Evolutionary conservation across 2,888 invertebrate genomes (phyloP).

Genomic region (Hedychridium roseum): DNA sequence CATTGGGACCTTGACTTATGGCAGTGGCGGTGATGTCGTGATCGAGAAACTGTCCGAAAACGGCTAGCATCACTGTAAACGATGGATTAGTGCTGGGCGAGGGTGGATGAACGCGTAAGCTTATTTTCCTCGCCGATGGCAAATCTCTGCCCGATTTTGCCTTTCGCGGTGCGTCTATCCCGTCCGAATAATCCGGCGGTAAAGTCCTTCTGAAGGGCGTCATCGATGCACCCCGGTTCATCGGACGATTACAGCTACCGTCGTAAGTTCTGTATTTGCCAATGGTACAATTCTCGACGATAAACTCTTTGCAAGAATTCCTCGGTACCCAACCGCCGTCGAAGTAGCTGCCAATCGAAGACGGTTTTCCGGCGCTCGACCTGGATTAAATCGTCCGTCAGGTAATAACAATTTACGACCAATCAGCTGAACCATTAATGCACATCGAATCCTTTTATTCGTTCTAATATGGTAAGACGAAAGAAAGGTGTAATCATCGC

Average conservation of each 20-base stretch:
- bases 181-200: conserved; percentile 80
- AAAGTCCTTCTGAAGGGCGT: conserved; percentile 79
- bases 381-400: no score
- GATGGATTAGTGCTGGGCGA: conserved; percentile 77
- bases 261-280: conserved; percentile 72
- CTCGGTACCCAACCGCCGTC: conserved; percentile 50
- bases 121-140: conserved; percentile 81
- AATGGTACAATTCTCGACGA: conserved; percentile 31
- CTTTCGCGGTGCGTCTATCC: conserved; percentile 70
- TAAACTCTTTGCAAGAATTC: conserved; percentile 43
- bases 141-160: conserved; percentile 67
- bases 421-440: no score
- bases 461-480: no score
- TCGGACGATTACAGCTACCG: conserved; percentile 80
- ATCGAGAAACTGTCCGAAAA: conserved; percentile 89
- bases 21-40: conserved; percentile 89
- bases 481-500: no score
- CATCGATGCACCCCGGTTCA: conserved; percentile 76
- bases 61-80: conserved; percentile 85
- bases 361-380: conserved; percentile 39
- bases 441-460: no score
- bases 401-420: no score
- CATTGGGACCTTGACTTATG: conserved; percentile 75
- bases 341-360: conserved; percentile 48
- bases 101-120: conserved; percentile 75